A percentile compares a stretch with the other conserved stretches of the same genome.
These are phyloP conservation scores for Xiphias gladius DNA, from an alignment of 2,113 vertebrate species.

Conservation along the genomic window DNA sequence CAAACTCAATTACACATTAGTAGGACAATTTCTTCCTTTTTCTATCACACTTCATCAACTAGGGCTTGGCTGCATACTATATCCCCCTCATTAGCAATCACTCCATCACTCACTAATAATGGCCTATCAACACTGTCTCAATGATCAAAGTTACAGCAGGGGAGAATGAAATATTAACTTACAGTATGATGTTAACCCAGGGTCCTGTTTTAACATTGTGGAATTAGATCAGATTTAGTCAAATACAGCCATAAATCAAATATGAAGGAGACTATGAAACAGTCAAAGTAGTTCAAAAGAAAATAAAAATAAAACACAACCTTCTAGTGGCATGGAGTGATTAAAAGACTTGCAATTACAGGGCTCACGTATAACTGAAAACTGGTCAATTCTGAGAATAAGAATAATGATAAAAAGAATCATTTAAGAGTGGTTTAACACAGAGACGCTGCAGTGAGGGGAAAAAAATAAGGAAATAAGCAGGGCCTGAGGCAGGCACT, in stretches of 20 bases:
- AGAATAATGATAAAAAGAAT: slow-evolving; percentile 24
- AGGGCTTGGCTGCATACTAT: slow-evolving; percentile 66
- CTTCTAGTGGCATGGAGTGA: slow-evolving; percentile 13
- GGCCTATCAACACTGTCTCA: slow-evolving; percentile 81
- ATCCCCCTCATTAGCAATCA: slow-evolving; percentile 80
- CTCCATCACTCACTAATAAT: slow-evolving; percentile 84
- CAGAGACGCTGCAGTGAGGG: slow-evolving; percentile 5
- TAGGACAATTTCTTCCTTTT: slow-evolving; percentile 78
- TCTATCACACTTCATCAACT: slow-evolving; percentile 83
- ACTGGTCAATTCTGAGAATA: slow-evolving; percentile 2
- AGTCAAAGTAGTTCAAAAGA: slow-evolving; percentile 22
- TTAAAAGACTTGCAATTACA: slow-evolving; percentile 25
- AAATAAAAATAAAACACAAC: slow-evolving; percentile 25
- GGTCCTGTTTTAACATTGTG: slow-evolving; percentile 64
- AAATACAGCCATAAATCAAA: slow-evolving; percentile 59
- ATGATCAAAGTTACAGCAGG: slow-evolving; percentile 77
- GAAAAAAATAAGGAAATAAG: slow-evolving; percentile 50
- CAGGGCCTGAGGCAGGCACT: slow-evolving; percentile 53
- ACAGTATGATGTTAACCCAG: slow-evolving; percentile 66
- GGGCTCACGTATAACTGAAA: slow-evolving; percentile 18
- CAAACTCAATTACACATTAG: slow-evolving; percentile 83
- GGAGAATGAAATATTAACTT: slow-evolving; percentile 84
- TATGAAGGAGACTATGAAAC: slow-evolving; percentile 23
- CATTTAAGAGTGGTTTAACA: slow-evolving; percentile 42
- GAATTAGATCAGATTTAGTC: slow-evolving; percentile 67